Conservation (phyloP, 2,797 vertebrate genomes). For the Geotrypetes seraphini region DNA sequence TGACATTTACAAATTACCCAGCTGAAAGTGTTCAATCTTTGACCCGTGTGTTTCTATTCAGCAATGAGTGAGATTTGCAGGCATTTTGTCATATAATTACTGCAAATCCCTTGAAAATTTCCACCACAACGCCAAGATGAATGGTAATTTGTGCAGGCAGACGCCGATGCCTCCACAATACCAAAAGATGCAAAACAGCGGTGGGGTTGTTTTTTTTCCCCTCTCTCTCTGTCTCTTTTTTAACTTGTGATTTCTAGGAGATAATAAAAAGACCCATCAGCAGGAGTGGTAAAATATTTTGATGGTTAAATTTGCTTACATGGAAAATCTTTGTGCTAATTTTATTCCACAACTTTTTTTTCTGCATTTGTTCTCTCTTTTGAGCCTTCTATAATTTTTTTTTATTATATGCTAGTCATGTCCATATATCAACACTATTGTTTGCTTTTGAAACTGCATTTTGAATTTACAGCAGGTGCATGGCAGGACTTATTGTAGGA, state of each 20-base stretch:
- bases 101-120: constrained; percentile 97
- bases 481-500: constrained; percentile 50
- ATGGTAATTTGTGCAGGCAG: constrained; percentile 76
- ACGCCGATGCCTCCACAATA: constrained; percentile 47
- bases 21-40: constrained; percentile 89
- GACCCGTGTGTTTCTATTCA: constrained; percentile 92
- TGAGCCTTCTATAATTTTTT: constrained; percentile 47
- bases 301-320: constrained; percentile 50
- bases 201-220: constrained; percentile 12
- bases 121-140: constrained; percentile 71
- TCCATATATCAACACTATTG: constrained; percentile 58
- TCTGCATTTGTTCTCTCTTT: too few species aligned
- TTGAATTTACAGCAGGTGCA: constrained; percentile 46
- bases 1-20: constrained; percentile 98
- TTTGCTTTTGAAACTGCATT: constrained; percentile 56
- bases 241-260: constrained; percentile 31
- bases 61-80: constrained; percentile 88
- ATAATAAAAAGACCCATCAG: constrained; percentile 6
- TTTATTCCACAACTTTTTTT: constrained; percentile 52
- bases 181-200: constrained; percentile 51
- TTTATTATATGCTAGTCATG: constrained; percentile 52
- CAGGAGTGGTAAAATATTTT: constrained; percentile 36
- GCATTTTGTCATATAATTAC: constrained; percentile 99
- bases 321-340: constrained; percentile 45
- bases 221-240: constrained; percentile 22